Percentiles rank a stretch among this genome's conserved stretches.
phyloP scores from a whole-genome alignment of 2,888 invertebrate genomes.

The Spilosoma lubricipeda region DNA sequence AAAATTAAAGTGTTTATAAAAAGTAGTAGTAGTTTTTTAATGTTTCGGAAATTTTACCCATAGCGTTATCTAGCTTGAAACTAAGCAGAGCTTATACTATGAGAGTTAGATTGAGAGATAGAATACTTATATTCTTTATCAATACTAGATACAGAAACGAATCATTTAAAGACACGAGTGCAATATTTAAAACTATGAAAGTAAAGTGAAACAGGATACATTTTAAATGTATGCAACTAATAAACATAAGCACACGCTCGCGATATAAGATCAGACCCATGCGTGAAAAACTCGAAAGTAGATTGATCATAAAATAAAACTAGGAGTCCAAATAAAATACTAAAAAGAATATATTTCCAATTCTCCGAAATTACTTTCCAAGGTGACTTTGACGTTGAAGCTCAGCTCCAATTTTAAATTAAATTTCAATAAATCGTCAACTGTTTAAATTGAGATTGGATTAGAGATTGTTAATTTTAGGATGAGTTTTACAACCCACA shows the following conservation, averaged over 20 bases:
- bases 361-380: neutral
- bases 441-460: conserved; percentile 55
- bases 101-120: no score
- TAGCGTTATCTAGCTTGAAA: no score
- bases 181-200: no score
- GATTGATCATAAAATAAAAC: neutral
- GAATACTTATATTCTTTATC: no score
- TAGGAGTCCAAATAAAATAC: conserved; percentile 3
- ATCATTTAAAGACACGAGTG: neutral
- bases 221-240: no score
- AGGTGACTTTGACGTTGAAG: conserved; percentile 12
- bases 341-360: neutral
- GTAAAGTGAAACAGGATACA: no score
- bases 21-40: no score
- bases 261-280: neutral
- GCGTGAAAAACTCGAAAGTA: neutral
- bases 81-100: no score
- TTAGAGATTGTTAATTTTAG: conserved; percentile 74
- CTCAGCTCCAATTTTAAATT: neutral
- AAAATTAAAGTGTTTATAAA: no score
- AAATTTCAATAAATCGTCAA: conserved; percentile 52
- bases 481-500: conserved; percentile 68
- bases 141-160: neutral
- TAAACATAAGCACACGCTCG: no score
- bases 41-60: no score